Conservation (phyloP, 2,888 invertebrate genomes). For the Zygaena filipendulae region DNA sequence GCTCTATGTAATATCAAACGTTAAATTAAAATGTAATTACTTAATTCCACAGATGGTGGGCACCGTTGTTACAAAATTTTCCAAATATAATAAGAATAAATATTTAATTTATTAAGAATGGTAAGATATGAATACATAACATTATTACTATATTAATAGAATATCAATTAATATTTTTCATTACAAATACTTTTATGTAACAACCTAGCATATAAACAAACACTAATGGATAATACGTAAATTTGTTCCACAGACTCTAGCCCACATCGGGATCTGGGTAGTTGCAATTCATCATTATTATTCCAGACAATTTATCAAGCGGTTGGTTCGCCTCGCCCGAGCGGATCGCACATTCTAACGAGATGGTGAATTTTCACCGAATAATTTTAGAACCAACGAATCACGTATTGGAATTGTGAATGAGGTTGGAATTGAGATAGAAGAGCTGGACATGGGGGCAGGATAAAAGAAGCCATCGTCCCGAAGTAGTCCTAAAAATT, state of each 20-base stretch:
- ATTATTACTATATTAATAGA: too few species aligned
- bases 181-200: too few species aligned
- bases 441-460: conserved; percentile 50
- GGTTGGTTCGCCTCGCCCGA: conserved; percentile 61
- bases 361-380: conserved; percentile 69
- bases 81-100: too few species aligned
- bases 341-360: conserved; percentile 66
- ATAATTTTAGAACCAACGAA: conserved; percentile 68
- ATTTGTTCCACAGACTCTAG: conserved; percentile 51
- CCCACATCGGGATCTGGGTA: conserved; percentile 49
- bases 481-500: too few species aligned
- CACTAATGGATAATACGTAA: conserved; percentile 22
- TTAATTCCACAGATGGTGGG: too few species aligned
- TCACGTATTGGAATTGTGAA: conserved; percentile 67
- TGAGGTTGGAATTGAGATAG: conserved; percentile 65
- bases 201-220: too few species aligned
- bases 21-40: conserved; percentile 40
- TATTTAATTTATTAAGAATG: too few species aligned
- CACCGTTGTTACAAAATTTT: too few species aligned
- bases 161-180: too few species aligned
- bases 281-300: conserved; percentile 70
- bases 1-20: conserved; percentile 44
- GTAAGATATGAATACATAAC: too few species aligned
- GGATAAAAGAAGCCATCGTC: conserved; percentile 22
- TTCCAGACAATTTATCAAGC: conserved; percentile 70